Conservation (phyloP, 2,888 invertebrate genomes). For the Clepsis dumicolana region DNA sequence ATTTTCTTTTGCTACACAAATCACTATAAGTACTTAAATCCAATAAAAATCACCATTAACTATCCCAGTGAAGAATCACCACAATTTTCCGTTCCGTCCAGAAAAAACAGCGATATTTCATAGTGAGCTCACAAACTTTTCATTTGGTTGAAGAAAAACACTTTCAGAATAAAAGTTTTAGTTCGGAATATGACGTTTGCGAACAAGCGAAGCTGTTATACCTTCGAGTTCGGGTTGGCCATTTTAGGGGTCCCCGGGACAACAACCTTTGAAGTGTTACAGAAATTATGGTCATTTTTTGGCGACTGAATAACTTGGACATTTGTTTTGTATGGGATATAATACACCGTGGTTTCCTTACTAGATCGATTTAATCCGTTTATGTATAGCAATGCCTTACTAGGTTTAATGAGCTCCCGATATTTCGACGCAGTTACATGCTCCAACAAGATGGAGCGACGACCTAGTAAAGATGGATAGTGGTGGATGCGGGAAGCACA, state of each 20-base stretch:
- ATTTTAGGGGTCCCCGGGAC: constrained; percentile 20
- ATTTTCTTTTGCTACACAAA: no score
- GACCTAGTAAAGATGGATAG: no score
- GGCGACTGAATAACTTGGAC: no score
- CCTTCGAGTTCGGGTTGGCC: constrained; percentile 11
- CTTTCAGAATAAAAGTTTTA: constrained; percentile 18
- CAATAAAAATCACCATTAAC: constrained; percentile 16
- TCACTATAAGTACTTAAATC: neutral
- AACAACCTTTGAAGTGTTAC: neutral
- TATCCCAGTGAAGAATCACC: constrained; percentile 23
- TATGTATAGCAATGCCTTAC: no score
- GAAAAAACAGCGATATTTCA: constrained; percentile 42
- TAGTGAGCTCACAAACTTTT: constrained; percentile 32
- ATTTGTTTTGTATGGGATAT: no score
- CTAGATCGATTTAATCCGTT: no score
- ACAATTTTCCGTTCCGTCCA: constrained; percentile 18
- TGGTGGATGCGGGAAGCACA: no score
- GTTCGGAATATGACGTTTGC: constrained; percentile 28
- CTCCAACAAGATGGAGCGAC: no score
- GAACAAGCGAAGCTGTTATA: constrained; percentile 14
- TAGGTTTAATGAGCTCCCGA: no score
- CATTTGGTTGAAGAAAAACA: constrained; percentile 43
- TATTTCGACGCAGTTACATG: no score
- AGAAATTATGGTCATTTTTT: no score
- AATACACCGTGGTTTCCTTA: no score